Base-by-base conservation (phyloP, 1,140 invertebrate genomes). In the Saccostrea glomerata region DNA sequence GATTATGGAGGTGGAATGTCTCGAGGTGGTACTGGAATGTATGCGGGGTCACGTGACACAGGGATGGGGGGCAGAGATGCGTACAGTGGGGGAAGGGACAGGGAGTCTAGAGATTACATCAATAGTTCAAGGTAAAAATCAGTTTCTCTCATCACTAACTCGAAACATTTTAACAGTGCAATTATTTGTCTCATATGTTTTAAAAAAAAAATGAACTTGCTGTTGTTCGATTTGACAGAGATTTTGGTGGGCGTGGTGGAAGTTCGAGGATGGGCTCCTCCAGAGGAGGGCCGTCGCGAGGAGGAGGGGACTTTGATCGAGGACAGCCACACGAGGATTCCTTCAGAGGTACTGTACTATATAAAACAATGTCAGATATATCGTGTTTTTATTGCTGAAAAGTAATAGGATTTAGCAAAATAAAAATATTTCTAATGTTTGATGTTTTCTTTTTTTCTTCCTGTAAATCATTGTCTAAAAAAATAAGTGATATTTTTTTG, bases 91-190 rank as follows among this genome's bases (percentile, higher is more conserved):
- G 70, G 70, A 30, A 77, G 70, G 30, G 70, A 77, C 70, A 77
- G 70, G 36, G 70, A 77, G 30, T 77, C 70, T 15, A 77, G 70
- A 77, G 70, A 77, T 77, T 77, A 36, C 70, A 25, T 73, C 12
- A 30, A 23, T 36, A 36, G 30, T 15, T 77, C 70, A 77, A 77
- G 70, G 70, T 77, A 77, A 15, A 47, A 47, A 9, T 47, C 47
- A 6, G 0, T 47, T 3, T 9, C 9, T 6, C 6, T 47, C 47
- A 7, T 47, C 47, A 47, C 47, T 47, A 47, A 47, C 47, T 47
- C 6, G 0, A 47, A 47, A 47, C 5, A 7, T 9, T 47, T 47
- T 7, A 47, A 47, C 47, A 47, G 47, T 47, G 47, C 0, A 47
- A 9, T 47, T 47, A 47, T 47, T 47, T 47, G 47, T 47, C 9